Base-by-base conservation (phyloP, 1,140 invertebrate genomes). In the Drosophila nasuta region DNA sequence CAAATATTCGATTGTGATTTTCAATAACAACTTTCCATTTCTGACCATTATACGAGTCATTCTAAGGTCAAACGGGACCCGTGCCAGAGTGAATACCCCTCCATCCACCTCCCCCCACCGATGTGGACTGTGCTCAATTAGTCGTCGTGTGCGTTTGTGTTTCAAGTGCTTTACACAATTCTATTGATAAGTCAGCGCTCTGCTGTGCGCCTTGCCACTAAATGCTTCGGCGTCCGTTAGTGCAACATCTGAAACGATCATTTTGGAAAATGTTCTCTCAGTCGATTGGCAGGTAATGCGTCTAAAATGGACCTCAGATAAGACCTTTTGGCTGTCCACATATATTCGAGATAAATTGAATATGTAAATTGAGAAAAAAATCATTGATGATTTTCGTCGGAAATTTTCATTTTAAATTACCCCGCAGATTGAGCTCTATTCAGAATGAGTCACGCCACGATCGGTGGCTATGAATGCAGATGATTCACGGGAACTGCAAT, bases 161-260 rank as follows among this genome's bases (percentile, higher is more conserved):
- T 60, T 75, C 68, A 60, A 75, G 73, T 71, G 73, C 51, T 65
- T 65, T 71, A 65, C 45, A 75, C 68, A 71, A 58, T 71, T 64
- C 43, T 38, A 38, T 35, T 35, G 72, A 78, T 78, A 78, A 77
- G 54, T 15, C 46, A 38, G 48, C 43, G 30, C 45, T 30, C 43
- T 57, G 57, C 45, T 30, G 43, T 57, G 57, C 20, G 35, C 28
- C 60, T 79, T 45, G 65, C 58, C 71, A 71, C 82, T 86, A 88
- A 87, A 87, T 82, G 82, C 72, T 88, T 82, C 88, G 82, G 83
- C 82, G 82, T 88, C 82, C 83, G 83, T 87, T 87, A 88, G 82
- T 82, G 80, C 66, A 74, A 69, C 72, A 69, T 56, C 66, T 62
- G 15, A 11, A 71, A 69, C n/a, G n/a, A 62, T 49, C 65, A 48